These are phyloP conservation scores for Erebia aethiops DNA, from an alignment of 2,888 invertebrate genomes.

Conservation along the genomic window DNA sequence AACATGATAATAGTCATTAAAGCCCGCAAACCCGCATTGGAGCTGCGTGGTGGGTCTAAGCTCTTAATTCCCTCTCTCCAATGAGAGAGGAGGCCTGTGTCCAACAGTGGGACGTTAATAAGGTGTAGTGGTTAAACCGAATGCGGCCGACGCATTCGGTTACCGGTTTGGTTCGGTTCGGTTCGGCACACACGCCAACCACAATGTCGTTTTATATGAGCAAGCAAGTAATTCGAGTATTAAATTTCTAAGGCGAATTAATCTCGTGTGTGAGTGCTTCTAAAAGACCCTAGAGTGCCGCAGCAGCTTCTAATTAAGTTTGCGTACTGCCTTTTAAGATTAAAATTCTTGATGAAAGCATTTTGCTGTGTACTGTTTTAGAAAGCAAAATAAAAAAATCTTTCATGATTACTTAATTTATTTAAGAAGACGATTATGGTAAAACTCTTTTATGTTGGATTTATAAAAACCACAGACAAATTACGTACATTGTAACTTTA, in stretches of 20 bases:
- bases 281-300: conserved; percentile 33
- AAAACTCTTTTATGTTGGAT: neutral
- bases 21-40: no score
- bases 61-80: no score
- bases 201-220: conserved; percentile 25
- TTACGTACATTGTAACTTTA: no score
- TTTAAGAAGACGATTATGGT: conserved; percentile 22
- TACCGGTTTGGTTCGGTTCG: no score
- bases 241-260: conserved; percentile 37
- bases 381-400: conserved; percentile 29
- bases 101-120: no score
- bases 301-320: conserved; percentile 38
- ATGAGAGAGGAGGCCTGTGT: no score
- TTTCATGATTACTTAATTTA: conserved; percentile 25
- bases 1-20: no score
- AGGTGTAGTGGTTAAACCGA: no score
- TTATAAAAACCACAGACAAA: neutral
- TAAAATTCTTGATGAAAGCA: conserved; percentile 38
- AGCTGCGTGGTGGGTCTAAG: no score
- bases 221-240: conserved; percentile 27
- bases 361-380: conserved; percentile 31
- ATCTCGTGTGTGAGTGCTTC: conserved; percentile 27
- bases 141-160: no score
- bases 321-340: conserved; percentile 38
- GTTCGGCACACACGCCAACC: neutral